Conservation (phyloP, 2,888 invertebrate genomes). For the Lysandra bellargus region DNA sequence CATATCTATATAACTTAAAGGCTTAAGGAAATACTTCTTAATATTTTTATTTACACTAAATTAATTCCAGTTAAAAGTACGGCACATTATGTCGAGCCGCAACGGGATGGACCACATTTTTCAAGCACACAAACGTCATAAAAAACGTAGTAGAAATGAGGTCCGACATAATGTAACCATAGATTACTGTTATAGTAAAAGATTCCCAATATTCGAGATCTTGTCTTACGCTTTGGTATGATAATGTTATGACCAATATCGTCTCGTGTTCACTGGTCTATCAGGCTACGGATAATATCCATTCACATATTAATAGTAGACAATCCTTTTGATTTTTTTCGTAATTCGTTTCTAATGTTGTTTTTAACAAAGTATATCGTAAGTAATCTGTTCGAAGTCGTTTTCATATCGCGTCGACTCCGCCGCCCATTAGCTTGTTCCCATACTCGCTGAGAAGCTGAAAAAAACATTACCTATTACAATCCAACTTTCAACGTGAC, state of each 20-base stretch:
- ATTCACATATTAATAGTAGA: not conserved
- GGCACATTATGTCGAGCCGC: not conserved
- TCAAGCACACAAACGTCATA: not conserved
- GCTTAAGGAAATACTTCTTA: not conserved
- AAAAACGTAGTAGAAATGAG: not conserved
- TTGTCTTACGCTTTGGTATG: conserved; percentile 31
- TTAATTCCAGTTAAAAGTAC: not conserved
- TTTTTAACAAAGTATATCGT: not conserved
- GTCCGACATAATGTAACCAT: not conserved
- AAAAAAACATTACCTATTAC: conserved; percentile 47
- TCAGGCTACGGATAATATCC: not conserved
- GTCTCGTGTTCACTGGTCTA: not conserved
- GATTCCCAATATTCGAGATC: conserved; percentile 34
- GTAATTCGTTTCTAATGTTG: not conserved
- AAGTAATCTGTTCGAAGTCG: not conserved
- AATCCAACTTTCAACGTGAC: too few species aligned
- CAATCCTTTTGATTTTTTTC: not conserved
- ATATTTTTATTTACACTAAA: not conserved
- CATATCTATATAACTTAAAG: not conserved
- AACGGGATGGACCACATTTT: not conserved
- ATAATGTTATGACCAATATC: conserved; percentile 8
- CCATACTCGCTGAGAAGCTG: conserved; percentile 91
- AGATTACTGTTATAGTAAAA: not conserved
- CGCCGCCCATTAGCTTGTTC: conserved; percentile 87
- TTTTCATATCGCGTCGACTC: conserved; percentile 65